phyloP scores from a whole-genome alignment of 1,140 invertebrate species.

The Magallana gigas region DNA sequence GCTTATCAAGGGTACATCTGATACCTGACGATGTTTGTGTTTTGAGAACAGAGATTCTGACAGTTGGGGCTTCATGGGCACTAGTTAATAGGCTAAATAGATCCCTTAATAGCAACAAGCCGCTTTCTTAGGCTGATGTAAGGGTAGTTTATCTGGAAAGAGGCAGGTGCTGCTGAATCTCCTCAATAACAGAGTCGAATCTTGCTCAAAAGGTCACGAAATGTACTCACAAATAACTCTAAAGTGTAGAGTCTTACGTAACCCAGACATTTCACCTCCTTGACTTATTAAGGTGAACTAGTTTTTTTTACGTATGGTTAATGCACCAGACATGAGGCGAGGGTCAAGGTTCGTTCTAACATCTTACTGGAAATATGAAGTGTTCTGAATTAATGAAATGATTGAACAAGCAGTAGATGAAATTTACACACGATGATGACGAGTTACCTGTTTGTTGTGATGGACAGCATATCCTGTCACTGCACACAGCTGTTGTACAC shows the following conservation, averaged over 20 bases:
- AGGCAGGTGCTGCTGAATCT: background rate
- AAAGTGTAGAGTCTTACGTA: background rate
- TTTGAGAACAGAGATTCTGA: background rate
- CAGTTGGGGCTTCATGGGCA: background rate
- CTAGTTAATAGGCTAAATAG: background rate
- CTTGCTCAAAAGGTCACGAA: slow-evolving; percentile 21
- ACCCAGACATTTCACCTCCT: background rate
- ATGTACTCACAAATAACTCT: slow-evolving; percentile 23
- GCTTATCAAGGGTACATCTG: background rate
- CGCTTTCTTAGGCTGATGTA: background rate
- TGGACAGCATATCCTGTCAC: background rate
- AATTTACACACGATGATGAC: too few species aligned
- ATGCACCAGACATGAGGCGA: background rate
- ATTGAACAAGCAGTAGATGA: too few species aligned
- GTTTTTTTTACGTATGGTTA: background rate
- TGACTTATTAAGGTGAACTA: background rate
- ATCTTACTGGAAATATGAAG: too few species aligned
- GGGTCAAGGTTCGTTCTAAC: too few species aligned
- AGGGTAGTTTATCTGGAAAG: background rate
- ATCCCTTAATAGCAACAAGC: background rate
- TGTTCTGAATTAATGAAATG: too few species aligned
- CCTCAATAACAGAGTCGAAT: background rate
- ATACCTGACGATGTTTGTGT: background rate
- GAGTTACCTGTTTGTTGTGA: too few species aligned
- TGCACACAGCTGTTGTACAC: slow-evolving; percentile 10